These are phyloP conservation scores for Alouatta palliata DNA, from an alignment of 2,113 vertebrate species.

Conservation along the genomic window DNA sequence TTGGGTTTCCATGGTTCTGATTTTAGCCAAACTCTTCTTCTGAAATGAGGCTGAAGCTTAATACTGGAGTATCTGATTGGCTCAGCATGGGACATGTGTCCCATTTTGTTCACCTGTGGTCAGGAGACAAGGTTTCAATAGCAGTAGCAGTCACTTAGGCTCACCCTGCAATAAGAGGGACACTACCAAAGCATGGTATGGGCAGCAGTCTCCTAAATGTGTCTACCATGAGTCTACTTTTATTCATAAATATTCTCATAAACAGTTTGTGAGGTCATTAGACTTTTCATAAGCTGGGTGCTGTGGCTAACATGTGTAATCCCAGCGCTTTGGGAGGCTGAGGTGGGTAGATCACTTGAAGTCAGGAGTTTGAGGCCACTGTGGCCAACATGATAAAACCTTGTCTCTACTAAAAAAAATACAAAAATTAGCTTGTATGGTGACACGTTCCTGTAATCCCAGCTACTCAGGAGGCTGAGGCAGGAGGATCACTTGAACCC, in stretches of 20 bases:
- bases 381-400: background rate
- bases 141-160: background rate
- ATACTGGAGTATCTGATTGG: background rate
- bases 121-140: background rate
- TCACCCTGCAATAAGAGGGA: background rate
- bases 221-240: background rate
- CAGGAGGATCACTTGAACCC: background rate
- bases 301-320: background rate
- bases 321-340: background rate
- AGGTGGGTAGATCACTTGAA: background rate
- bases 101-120: background rate
- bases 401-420: background rate
- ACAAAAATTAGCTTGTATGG: background rate
- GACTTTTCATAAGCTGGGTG: background rate
- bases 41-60: background rate
- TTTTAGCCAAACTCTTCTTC: conserved; percentile 41
- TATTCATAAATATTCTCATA: conserved; percentile 6
- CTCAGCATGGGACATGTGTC: background rate
- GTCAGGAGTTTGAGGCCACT: background rate
- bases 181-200: background rate
- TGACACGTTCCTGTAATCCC: background rate
- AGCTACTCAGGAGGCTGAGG: background rate
- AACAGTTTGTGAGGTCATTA: background rate
- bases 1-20: background rate
- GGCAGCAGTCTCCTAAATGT: background rate